Conservation (phyloP, 2,113 vertebrate species). For the Ammospiza nelsoni region DNA sequence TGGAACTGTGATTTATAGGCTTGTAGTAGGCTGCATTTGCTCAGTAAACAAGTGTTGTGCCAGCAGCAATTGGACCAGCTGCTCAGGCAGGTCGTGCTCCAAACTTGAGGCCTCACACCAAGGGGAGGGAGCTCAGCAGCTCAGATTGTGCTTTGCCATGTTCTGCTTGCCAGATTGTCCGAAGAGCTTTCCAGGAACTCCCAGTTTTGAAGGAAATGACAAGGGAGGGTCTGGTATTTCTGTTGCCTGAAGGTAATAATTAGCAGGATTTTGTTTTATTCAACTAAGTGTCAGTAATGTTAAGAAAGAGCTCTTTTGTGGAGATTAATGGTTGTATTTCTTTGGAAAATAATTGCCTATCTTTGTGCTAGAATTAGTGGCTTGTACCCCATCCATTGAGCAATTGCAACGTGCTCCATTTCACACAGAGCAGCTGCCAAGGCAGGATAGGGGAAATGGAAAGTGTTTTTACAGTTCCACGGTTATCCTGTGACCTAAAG, state of each 20-base stretch:
- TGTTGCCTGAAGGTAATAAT: not conserved
- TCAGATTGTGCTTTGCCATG: not conserved
- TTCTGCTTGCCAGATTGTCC: not conserved
- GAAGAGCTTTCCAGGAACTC: not conserved
- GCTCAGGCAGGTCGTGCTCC: not conserved
- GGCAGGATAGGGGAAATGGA: not conserved
- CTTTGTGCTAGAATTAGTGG: not conserved
- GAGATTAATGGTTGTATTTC: not conserved
- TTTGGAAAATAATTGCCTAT: not conserved
- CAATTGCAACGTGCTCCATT: not conserved
- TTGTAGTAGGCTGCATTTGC: not conserved
- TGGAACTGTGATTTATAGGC: not conserved
- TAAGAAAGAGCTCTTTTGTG: not conserved
- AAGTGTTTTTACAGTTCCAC: not conserved
- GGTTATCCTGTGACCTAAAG: not conserved
- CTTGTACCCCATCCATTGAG: not conserved
- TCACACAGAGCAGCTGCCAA: not conserved
- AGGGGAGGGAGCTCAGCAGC: not conserved
- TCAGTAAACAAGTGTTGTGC: not conserved
- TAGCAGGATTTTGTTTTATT: not conserved
- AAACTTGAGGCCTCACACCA: fast-evolving
- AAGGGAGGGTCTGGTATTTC: not conserved
- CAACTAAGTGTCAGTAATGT: not conserved
- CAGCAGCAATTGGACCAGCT: not conserved
- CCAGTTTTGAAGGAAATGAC: not conserved